Base-by-base conservation (phyloP, 2,797 vertebrate species). In the Amblyopsis hoosieri region DNA sequence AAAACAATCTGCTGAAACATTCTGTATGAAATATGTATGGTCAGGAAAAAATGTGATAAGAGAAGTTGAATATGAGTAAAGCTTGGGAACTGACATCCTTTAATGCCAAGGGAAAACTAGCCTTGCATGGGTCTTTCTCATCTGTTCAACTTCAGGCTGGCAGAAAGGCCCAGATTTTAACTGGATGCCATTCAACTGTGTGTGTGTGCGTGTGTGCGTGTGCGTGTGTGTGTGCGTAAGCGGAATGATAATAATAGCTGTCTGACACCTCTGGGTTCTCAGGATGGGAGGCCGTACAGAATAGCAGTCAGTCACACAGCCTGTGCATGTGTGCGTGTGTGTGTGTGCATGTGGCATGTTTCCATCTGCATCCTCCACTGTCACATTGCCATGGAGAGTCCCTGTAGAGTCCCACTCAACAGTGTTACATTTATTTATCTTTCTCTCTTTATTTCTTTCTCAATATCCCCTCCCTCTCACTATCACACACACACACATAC, bases 171-270 rank as follows among this genome's bases (percentile, higher is more conserved):
- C 33, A 37, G 33, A 37, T 37, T 37, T 37, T 37, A 6, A 37
- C 33, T 37, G 33, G 6, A 37, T 37, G 33, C 33, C 33, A 37
- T 37, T 37, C 6, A 37, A 37, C 33, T 8, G 8, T 51, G 48
- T 12, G 48, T 13, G 48, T 12, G 48, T 50, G 48, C 7, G 12
- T 3, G 48, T 50, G 48, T 13, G 47, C 1, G 50, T 11, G 50
- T 23, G 50, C 3, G 14, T 53, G 51, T 14, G 14, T 53, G 51
- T 19, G 17, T 23, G 15, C 8, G 15, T 19, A 23, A 75, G 75
- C 71, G 66, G 71, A 87, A 80, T 76, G 83, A 85, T 87, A 87
- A 88, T 87, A 87, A 83, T 89, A 82, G 84, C 83, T 82, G 87
- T 88, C 85, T 89, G 83, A 84, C 86, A 89, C 85, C 79, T 84